Conservation (phyloP, 1,140 invertebrate species). For the Microvelia longipes region DNA sequence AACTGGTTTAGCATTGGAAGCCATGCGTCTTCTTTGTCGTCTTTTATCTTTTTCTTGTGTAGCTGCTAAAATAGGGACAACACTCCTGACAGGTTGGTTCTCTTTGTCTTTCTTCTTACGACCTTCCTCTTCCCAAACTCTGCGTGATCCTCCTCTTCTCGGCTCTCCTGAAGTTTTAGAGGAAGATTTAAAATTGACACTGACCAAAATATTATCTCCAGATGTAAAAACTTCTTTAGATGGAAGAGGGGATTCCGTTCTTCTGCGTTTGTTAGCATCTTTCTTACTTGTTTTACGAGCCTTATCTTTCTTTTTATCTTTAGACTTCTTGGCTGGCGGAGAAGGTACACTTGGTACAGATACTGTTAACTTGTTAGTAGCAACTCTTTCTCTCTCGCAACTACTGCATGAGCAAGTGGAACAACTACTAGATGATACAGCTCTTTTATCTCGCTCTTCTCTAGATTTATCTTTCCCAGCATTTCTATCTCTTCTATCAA, state of each 20-base stretch:
- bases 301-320: conserved; percentile 21
- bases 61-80: conserved; percentile 16
- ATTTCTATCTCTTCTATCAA: conserved; percentile 9
- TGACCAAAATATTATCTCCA: conserved; percentile 79
- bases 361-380: conserved; percentile 34
- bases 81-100: conserved; percentile 34
- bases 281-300: conserved; percentile 32
- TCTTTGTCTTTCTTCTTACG: conserved; percentile 34
- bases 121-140: conserved; percentile 30
- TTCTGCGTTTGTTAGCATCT: conserved; percentile 33
- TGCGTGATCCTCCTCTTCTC: conserved; percentile 25
- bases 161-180: conserved; percentile 28
- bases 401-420: conserved; percentile 16
- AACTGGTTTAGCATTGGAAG: conserved; percentile 42
- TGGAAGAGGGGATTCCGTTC: conserved; percentile 41
- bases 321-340: conserved; percentile 40
- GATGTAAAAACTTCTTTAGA: conserved; percentile 82
- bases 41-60: conserved; percentile 8
- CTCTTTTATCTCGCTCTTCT: conserved; percentile 16
- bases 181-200: conserved; percentile 62
- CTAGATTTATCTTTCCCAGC: conserved; percentile 11
- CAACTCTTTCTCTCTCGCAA: conserved; percentile 11
- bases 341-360: conserved; percentile 39
- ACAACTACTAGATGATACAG: conserved; percentile 12
- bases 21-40: conserved; percentile 12